Percentiles rank a stretch among this genome's conserved stretches.
These are phyloP conservation scores for Miniopterus natalensis DNA, from an alignment of 2,113 vertebrate genomes.

Conservation along the genomic window DNA sequence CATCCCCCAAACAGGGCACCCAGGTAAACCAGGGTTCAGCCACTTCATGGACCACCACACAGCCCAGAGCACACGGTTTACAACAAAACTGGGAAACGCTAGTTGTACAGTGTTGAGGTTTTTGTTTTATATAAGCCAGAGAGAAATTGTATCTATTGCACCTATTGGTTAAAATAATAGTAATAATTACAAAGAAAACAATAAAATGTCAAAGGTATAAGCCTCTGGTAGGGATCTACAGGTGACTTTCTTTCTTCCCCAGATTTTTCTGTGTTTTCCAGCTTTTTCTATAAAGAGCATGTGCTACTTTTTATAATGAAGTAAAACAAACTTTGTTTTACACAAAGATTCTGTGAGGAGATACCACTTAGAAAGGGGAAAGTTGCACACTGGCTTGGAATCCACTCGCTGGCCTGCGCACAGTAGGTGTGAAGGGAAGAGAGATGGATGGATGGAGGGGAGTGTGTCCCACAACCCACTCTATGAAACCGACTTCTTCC, in stretches of 20 bases:
- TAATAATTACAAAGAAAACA: neutral
- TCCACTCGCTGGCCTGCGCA: neutral
- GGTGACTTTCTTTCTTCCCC: conserved; percentile 31
- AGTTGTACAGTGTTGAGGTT: neutral
- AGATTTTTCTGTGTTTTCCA: neutral
- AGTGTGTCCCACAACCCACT: neutral
- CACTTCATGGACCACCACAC: rapidly evolving
- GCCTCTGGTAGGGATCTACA: neutral
- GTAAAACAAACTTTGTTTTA: conserved; percentile 25
- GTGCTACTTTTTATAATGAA: conserved; percentile 16
- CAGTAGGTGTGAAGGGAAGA: neutral
- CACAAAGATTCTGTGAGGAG: neutral
- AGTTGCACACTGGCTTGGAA: neutral
- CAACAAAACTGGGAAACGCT: neutral
- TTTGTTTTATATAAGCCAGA: neutral
- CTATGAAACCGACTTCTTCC: neutral
- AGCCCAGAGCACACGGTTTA: neutral
- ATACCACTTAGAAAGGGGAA: neutral
- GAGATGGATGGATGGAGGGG: rapidly evolving
- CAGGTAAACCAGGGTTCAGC: neutral
- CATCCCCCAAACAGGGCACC: neutral
- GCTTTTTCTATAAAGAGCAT: neutral
- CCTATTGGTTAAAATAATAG: neutral
- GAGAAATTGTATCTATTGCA: neutral
- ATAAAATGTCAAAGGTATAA: neutral